Evolutionary conservation across 2,797 vertebrate genomes (phyloP).

Genomic region (Artibeus lituratus): DNA sequence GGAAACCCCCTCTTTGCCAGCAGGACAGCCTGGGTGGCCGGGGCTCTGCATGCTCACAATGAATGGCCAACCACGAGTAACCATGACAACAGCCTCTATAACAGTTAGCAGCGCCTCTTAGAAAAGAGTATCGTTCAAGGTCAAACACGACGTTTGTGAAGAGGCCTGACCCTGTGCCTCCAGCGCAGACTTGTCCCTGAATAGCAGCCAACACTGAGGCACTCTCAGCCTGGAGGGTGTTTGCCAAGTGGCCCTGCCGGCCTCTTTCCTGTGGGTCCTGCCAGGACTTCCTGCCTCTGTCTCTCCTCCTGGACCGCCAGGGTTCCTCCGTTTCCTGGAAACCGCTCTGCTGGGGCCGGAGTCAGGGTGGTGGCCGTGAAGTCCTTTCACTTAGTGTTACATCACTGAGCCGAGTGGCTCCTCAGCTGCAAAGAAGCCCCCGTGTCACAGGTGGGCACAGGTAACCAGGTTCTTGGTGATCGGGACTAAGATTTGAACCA

Average conservation of each 20-base stretch:
- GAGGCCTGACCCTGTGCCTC: background rate
- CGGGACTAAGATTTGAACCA: too few relatives aligned
- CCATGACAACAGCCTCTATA: conserved; percentile 52
- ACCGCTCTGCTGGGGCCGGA: background rate
- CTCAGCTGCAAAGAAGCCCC: background rate
- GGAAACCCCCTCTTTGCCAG: background rate
- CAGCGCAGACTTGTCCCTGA: background rate
- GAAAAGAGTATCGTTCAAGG: conserved; percentile 51
- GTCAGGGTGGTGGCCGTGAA: background rate
- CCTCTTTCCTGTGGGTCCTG: background rate
- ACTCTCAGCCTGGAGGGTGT: background rate
- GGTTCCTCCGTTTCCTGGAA: background rate
- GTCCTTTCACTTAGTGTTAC: background rate
- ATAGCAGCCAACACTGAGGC: background rate
- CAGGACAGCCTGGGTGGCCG: background rate
- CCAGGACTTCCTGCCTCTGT: background rate
- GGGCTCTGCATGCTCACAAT: background rate
- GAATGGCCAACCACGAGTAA: background rate
- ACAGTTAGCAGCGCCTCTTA: background rate
- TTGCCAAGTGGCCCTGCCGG: background rate
- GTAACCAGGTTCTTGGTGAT: too few relatives aligned
- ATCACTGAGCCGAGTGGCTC: background rate
- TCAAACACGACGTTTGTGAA: conserved; percentile 12
- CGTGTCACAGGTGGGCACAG: too few relatives aligned
- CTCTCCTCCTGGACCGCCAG: background rate